Evolutionary conservation across 2,797 vertebrate genomes (phyloP), one percentile per base, ranked within the genome.

Genomic region (Pogonophryne albipinna): DNA sequence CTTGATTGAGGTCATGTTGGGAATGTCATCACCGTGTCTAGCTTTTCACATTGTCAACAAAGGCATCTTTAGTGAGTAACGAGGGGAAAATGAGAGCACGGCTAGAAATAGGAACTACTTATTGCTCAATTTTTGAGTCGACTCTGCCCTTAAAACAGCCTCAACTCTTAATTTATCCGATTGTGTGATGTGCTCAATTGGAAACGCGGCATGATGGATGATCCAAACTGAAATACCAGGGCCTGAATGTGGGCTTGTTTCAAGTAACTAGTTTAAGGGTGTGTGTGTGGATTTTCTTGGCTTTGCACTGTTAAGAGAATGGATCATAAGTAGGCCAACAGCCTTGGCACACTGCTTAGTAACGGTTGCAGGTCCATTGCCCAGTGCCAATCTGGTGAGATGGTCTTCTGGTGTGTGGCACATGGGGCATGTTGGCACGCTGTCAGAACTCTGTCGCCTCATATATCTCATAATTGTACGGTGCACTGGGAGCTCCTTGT

Each of bases 1-100:
- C 76, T 85, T 88, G 90, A 89, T 94, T 87, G 91, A 83, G 89
- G 91, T 93, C 85, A 74, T 79, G 80, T 85, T 80, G 85, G 87
- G 87, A 92, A 87, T 86, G 85, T 87, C 84, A 85, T 82, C 76
- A 45, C 76, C 73, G 19, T 58, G 61, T 87, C 88, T 87, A 87
- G 83, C 81, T 82, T 76, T 86, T 83, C 74, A 76, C 79, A 60
- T 82, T 81, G 85, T 91, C 87, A 87, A 91, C 90, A 86, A 74
- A 87, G 76, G 80, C 76, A 65, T 89, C 78, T 82, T 86, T 76
- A 86, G 76, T 65, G 76, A 85, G 76, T 76, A 89, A 84, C 50
- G 42, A 72, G 66, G 70, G 74, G 16, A 47, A 58, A 80, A 83
- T 64, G 75, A 85, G 83, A 74, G 65, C 71, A 8, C 62, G n/a